Conservation (phyloP, 2,113 vertebrate species). For the Poeciliopsis retropinna region DNA sequence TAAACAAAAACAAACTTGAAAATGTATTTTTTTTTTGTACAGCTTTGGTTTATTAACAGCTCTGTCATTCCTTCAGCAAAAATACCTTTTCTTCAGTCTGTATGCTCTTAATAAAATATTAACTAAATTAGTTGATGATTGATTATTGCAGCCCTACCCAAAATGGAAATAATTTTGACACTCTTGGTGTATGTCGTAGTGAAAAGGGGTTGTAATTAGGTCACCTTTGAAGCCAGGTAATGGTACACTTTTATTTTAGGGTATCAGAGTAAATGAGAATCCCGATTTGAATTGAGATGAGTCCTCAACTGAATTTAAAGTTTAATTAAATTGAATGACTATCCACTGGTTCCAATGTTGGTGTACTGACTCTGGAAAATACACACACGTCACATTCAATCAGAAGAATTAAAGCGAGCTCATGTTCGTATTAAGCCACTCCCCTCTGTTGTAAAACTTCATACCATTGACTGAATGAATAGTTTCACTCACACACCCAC, state of each 20-base stretch:
- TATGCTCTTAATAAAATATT: too few relatives aligned
- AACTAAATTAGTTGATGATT: too few relatives aligned
- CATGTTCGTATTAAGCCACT: slow-evolving; percentile 30
- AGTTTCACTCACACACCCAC: slow-evolving; percentile 37
- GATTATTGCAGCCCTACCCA: too few relatives aligned
- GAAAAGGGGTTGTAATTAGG: background rate
- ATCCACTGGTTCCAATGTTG: too few relatives aligned
- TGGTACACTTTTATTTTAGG: background rate
- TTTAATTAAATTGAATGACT: background rate
- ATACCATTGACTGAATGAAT: background rate
- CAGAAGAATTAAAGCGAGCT: background rate
- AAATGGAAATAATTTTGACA: too few relatives aligned
- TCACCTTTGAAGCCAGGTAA: background rate
- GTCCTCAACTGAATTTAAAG: background rate
- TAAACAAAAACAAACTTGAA: too few relatives aligned
- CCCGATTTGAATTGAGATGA: background rate
- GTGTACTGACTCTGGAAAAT: background rate
- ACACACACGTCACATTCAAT: background rate
- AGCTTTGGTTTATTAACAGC: too few relatives aligned
- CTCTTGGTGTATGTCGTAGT: too few relatives aligned
- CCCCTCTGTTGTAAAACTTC: slow-evolving; percentile 27
- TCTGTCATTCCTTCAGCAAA: too few relatives aligned
- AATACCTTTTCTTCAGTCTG: too few relatives aligned
- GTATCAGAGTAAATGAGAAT: background rate
- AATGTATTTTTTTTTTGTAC: too few relatives aligned